Percentiles rank a stretch among this genome's conserved stretches.
phyloP scores from a whole-genome alignment of 2,113 vertebrate species.

The Ivindomyrus marchei region DNA sequence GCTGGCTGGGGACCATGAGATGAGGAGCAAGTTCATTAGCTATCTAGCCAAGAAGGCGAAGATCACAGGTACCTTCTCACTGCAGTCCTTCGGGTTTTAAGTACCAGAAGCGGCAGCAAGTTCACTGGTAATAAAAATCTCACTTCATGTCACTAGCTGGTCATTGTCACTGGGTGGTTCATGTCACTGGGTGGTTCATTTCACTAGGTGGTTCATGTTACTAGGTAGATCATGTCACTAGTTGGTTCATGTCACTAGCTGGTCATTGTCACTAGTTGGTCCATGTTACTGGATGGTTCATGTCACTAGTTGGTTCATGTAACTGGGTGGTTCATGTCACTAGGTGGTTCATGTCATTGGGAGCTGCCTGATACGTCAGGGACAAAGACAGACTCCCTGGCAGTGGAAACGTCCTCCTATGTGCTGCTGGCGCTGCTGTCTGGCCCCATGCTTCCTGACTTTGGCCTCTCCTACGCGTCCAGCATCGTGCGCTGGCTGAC shows the following conservation, averaged over 20 bases:
- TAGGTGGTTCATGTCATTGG: slow-evolving; percentile 56
- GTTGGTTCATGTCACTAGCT: too few species aligned
- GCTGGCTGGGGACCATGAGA: too few species aligned
- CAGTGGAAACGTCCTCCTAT: slow-evolving; percentile 73
- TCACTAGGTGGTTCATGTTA: slow-evolving; percentile 45
- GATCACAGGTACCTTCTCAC: slow-evolving; percentile 1
- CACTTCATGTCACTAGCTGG: slow-evolving; percentile 13
- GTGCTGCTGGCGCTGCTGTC: slow-evolving; percentile 62
- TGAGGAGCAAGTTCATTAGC: slow-evolving; percentile 49
- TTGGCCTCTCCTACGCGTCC: slow-evolving; percentile 52
- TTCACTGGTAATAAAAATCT: neutral
- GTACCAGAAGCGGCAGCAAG: neutral
- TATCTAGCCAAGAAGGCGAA: slow-evolving; percentile 40
- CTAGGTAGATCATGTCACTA: slow-evolving; percentile 27
- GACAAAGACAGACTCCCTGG: slow-evolving; percentile 49
- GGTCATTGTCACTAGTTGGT: too few species aligned
- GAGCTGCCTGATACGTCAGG: slow-evolving; percentile 30
- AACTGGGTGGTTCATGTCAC: neutral
- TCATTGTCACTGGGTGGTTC: too few species aligned
- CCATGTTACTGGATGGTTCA: neutral
- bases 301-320: neutral
- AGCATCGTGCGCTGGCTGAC: slow-evolving; percentile 69
- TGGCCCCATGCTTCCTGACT: slow-evolving; percentile 39
- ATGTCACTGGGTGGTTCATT: slow-evolving; percentile 4
- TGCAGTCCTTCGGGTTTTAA: neutral